Conservation (phyloP, 1,140 invertebrate species). For the Oreohelix idahoensis region DNA sequence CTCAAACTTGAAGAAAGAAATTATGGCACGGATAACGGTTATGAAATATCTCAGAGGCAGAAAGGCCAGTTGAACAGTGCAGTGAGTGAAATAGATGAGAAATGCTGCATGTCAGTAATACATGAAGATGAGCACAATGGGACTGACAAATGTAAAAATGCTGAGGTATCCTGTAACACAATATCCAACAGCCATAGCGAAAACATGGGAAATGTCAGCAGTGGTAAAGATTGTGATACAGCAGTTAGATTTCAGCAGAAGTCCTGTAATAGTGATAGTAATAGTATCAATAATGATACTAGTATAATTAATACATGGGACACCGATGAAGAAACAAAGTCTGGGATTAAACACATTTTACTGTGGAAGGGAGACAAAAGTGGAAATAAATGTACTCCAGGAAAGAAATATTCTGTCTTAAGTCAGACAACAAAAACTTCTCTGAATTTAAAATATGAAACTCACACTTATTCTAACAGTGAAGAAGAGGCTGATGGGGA, state of each 20-base stretch:
- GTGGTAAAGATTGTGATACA: neutral
- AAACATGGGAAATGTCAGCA: neutral
- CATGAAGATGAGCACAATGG: neutral
- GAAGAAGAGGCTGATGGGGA: neutral
- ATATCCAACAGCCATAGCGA: neutral
- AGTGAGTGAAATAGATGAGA: neutral
- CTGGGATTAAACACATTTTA: neutral
- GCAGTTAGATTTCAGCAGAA: neutral
- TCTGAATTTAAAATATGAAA: no score
- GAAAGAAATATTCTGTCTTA: no score
- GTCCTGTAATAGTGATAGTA: neutral
- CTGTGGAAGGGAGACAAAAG: no score
- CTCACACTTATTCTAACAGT: no score
- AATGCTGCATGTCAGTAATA: neutral
- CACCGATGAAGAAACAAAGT: neutral
- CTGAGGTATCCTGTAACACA: neutral
- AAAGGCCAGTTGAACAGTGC: neutral
- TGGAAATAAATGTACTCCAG: no score
- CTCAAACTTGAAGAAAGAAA: no score
- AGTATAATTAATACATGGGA: neutral
- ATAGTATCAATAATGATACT: neutral
- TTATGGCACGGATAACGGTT: neutral
- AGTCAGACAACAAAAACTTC: no score
- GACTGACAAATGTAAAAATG: neutral
- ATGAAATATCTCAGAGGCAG: neutral